Evolutionary conservation across 2,888 invertebrate genomes (phyloP).

Genomic region (Andricus quercusramuli): DNA sequence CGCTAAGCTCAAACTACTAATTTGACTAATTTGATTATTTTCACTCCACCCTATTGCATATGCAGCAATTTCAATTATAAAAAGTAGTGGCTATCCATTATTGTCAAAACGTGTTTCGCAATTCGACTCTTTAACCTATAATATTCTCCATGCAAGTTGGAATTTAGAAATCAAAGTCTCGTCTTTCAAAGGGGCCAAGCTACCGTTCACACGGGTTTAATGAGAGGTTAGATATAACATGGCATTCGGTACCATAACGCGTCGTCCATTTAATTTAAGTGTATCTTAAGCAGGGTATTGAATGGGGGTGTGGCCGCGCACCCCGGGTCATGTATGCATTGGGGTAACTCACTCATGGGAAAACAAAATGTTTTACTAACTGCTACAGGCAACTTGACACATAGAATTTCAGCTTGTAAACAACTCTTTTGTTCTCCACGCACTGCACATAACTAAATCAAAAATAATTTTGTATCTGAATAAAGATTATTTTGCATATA

Average conservation of each 20-base stretch:
- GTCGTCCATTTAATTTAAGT: slow-evolving; percentile 75
- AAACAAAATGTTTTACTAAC: slow-evolving; percentile 73
- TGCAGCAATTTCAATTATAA: no score
- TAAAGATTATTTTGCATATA: slow-evolving; percentile 43
- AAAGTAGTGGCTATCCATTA: no score
- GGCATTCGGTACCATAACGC: slow-evolving; percentile 68
- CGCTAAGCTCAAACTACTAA: no score
- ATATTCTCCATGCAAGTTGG: slow-evolving; percentile 59
- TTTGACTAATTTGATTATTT: no score
- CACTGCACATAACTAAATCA: slow-evolving; percentile 2
- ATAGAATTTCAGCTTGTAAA: slow-evolving; percentile 44
- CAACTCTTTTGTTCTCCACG: slow-evolving; percentile 12
- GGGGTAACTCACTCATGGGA: slow-evolving; percentile 70
- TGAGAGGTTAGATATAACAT: slow-evolving; percentile 78
- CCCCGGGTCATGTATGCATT: slow-evolving; percentile 44
- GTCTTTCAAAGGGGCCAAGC: slow-evolving; percentile 58
- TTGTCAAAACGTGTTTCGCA: slow-evolving; percentile 1
- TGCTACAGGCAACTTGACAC: slow-evolving; percentile 51
- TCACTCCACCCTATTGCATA: no score
- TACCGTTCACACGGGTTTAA: slow-evolving; percentile 76
- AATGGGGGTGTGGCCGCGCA: slow-evolving; percentile 73
- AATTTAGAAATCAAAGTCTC: slow-evolving; percentile 69
- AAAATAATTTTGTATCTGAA: slow-evolving; percentile 20
- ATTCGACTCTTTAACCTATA: slow-evolving; percentile 43
- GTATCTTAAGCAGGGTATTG: slow-evolving; percentile 71